Evolutionary conservation across 2,888 invertebrate species (phyloP), one percentile per base, ranked within the genome.

Genomic region (Dichetophora obliterata): DNA sequence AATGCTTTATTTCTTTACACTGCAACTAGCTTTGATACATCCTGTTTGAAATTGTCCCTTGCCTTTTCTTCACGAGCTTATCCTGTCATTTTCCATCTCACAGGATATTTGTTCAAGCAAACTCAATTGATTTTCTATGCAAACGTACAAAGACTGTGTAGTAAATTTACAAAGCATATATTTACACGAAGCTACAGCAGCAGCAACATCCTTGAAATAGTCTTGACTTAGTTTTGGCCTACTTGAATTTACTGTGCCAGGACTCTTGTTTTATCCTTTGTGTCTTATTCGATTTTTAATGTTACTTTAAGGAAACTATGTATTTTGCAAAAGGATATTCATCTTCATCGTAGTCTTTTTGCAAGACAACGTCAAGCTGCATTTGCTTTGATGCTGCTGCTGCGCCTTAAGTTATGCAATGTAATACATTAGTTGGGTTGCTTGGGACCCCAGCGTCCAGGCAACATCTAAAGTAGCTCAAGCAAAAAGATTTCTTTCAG

Each of bases 401-500:
- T 72, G 61, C 59, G 52, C 50, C 73, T 63, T 61, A 63, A 73
- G 63, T 73, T 73, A 73, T 73, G 73, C 73, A 61, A 73, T 48
- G 27, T 73, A 24, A 43, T 43, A 31, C 50, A 61, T 73, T 66
- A 66, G 34, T 66, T 70, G 19, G 54, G 52, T 31, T n/a, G 34
- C 63, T 63, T 43, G 48, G 9, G 14, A 61, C 19, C 16, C 43
- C 27, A 54, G 27, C 50, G 48, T 61, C 43, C n/a, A 31, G 14
- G 6, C 27, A 37, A 8, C 19, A 37, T 9, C 65, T n/a, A 34
- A 65, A 65, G 65, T 65, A 65, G 37, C 65, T 65, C 34, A 65
- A 37, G 37, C 31, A 31, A 34, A 37, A 4, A 34, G 65, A 31
- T 65, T 34, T 65, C 50, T 66, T n/a, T 48, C 24, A 11, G 69